Base-by-base conservation (phyloP, 1,140 invertebrate species). In the Diabrotica virgifera region DNA sequence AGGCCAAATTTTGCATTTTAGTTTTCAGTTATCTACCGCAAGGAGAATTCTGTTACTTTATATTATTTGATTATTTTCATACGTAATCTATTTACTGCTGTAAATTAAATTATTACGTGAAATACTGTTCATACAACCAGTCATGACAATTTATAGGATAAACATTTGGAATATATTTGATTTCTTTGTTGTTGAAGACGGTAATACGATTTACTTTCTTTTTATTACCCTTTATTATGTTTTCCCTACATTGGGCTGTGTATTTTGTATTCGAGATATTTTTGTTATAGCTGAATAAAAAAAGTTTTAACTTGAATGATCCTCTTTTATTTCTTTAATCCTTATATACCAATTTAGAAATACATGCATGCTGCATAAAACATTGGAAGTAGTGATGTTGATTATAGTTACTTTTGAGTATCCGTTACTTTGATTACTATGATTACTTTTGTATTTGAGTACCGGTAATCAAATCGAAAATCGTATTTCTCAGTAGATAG, bases 241-340 rank as follows among this genome's bases (percentile, higher is more conserved):
- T 35, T 65, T 59, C 36, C 63, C 63, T 10, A 35, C n/a, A 14
- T 35, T 24, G 63, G 56, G 63, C 57, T 65, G 63, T 65, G 56
- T 65, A 59, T 65, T 65, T 65, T 65, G 63, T 65, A 65, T 65
- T 65, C 37, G n/a, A 46, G 36, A 50, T 24, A 9, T 24, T 24
- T 24, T 24, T 24, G 24, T 24, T 24, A 24, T 24, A 24, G 24
- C 24, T 24, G 24, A 24, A 24, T 24, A 24, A 24, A 24, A 24
- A 24, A 24, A 24, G 24, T 24, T 24, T 24, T 24, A 24, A 24
- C 24, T 24, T 1, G 24, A 24, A 24, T 4, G 24, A 24, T 24
- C 4, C 24, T 24, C 1, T 24, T 24, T 24, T 2, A 24, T 24
- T 24, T 24, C 4, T 24, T 24, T 24, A 24, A 24, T 24, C 24